These are phyloP conservation scores for Synanthedon vespiformis DNA, from an alignment of 2,888 invertebrate species.

Conservation along the genomic window DNA sequence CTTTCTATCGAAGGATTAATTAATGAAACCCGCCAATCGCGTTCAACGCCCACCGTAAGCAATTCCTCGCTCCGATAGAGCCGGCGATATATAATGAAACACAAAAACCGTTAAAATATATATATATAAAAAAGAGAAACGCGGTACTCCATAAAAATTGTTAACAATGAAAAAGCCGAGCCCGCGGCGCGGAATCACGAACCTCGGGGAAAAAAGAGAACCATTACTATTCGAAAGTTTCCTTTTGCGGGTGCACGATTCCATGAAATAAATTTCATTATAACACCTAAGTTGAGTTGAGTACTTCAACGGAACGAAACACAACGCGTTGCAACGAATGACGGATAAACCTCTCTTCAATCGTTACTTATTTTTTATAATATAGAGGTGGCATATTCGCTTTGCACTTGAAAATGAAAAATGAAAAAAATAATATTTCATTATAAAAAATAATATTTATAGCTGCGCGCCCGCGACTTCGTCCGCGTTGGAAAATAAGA, in stretches of 20 bases:
- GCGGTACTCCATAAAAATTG: slow-evolving; percentile 3
- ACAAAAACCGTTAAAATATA: neutral
- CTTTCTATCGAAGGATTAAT: too few species aligned
- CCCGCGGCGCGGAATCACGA: slow-evolving; percentile 7
- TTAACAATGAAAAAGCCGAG: slow-evolving; percentile 4
- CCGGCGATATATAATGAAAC: neutral
- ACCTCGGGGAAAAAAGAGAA: slow-evolving; percentile 1
- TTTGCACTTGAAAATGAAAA: too few species aligned
- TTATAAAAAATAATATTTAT: too few species aligned
- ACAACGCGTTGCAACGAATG: neutral
- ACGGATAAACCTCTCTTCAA: neutral
- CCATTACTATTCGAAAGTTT: slow-evolving; percentile 5
- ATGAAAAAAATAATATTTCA: too few species aligned
- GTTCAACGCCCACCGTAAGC: too few species aligned
- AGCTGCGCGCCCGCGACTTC: too few species aligned
- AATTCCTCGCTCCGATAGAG: too few species aligned
- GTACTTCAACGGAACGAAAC: neutral
- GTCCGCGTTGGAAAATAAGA: too few species aligned
- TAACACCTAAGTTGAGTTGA: slow-evolving; percentile 1
- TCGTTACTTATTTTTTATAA: too few species aligned
- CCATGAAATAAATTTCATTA: slow-evolving; percentile 6
- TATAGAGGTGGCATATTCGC: too few species aligned
- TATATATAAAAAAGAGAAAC: neutral
- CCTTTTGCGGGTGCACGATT: neutral
- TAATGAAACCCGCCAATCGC: too few species aligned